Evolutionary conservation across 2,888 invertebrate genomes (phyloP).

Genomic region (Aphidius colemani): DNA sequence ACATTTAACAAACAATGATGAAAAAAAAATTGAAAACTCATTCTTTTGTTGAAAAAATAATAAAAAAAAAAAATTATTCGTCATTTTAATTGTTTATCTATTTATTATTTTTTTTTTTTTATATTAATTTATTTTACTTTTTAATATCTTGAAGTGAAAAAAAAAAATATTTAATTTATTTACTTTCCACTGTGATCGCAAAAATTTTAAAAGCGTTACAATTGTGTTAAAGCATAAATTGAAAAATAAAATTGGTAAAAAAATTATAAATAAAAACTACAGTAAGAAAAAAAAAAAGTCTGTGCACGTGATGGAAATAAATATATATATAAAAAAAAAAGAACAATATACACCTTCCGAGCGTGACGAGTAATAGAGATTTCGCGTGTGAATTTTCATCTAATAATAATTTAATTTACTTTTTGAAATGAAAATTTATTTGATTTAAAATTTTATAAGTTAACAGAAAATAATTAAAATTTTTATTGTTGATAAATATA

Average conservation of each 20-base stretch:
- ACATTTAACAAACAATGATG: too few relatives aligned
- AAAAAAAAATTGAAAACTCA: not conserved
- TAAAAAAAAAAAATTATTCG: not conserved
- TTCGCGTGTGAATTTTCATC: constrained; percentile 11
- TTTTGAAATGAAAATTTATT: not conserved
- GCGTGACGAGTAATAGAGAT: constrained; percentile 35
- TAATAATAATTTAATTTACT: too few relatives aligned
- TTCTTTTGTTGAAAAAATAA: not conserved
- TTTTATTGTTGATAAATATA: constrained; percentile 51
- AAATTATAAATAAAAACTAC: too few relatives aligned
- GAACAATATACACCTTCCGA: constrained; percentile 30
- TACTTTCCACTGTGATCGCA: not conserved
- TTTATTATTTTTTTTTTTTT: not conserved
- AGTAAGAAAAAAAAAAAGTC: not conserved
- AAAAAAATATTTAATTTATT: not conserved
- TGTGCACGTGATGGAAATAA: not conserved
- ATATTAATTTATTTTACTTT: not conserved
- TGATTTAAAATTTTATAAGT: not conserved
- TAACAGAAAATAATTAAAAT: not conserved
- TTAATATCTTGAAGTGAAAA: not conserved
- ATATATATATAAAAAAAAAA: constrained; percentile 14
- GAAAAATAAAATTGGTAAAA: too few relatives aligned
- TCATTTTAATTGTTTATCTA: constrained; percentile 5
- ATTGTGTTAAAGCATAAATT: not conserved
- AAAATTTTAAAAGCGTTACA: constrained; percentile 12